Evolutionary conservation across 2,888 invertebrate species (phyloP).

Genomic region (Carabus problematicus): DNA sequence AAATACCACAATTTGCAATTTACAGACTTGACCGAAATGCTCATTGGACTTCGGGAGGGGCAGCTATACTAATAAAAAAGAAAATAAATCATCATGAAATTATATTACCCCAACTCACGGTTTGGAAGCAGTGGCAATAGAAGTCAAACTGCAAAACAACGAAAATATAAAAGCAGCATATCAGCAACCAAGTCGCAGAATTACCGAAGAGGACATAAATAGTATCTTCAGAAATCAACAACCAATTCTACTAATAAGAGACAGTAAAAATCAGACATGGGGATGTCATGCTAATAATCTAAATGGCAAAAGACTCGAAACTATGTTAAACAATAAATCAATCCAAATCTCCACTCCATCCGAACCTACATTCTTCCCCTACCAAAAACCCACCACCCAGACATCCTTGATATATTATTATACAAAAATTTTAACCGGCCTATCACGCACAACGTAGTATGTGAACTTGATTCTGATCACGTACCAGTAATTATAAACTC

Average conservation of each 20-base stretch:
- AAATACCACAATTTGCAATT: too few relatives aligned
- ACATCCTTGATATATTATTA: constrained; percentile 39
- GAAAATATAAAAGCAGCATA: constrained; percentile 29
- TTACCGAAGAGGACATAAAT: constrained; percentile 33
- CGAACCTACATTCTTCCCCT: constrained; percentile 40
- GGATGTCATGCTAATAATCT: constrained; percentile 39
- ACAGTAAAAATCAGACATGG: constrained; percentile 36
- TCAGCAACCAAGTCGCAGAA: constrained; percentile 36
- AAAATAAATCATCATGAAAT: constrained; percentile 7
- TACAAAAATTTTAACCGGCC: constrained; percentile 31
- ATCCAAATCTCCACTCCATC: constrained; percentile 37
- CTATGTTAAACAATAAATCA: constrained; percentile 16
- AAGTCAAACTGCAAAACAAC: constrained; percentile 9
- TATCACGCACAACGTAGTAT: constrained; percentile 37
- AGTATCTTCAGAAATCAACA: constrained; percentile 15
- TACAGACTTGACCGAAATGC: neutral
- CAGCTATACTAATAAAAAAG: neutral
- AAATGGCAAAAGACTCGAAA: constrained; percentile 29
- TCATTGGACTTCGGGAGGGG: neutral
- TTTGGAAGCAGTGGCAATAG: constrained; percentile 21
- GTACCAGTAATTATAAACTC: constrained; percentile 26
- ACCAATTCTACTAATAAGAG: constrained; percentile 33
- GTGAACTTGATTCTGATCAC: constrained; percentile 39
- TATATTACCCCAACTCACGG: constrained; percentile 3
- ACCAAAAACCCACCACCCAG: constrained; percentile 34